These are phyloP conservation scores for Coranthus polyacanthus DNA, from an alignment of 2,797 vertebrate species.

Conservation along the genomic window DNA sequence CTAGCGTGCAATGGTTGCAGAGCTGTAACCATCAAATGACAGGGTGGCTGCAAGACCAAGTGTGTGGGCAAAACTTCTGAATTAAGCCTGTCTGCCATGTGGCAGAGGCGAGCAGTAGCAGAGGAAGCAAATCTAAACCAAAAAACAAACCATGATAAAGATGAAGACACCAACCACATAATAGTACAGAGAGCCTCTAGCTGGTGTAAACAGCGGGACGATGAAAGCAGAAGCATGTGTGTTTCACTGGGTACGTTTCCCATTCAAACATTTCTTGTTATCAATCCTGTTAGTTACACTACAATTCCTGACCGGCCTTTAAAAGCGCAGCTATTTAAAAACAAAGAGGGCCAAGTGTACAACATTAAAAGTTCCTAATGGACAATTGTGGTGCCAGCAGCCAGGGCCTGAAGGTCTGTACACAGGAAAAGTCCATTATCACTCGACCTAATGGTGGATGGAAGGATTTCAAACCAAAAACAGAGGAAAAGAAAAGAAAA, in stretches of 20 bases:
- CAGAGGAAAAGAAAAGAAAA: conserved; percentile 69
- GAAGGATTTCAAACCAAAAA: conserved; percentile 63
- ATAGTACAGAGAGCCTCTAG: conserved; percentile 45
- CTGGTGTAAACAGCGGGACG: conserved; percentile 56
- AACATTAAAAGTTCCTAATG: conserved; percentile 67
- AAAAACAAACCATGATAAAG: conserved; percentile 60
- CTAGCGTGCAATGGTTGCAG: conserved; percentile 11
- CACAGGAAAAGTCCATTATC: conserved; percentile 81
- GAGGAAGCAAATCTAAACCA: conserved; percentile 53
- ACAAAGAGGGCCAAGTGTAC: conserved; percentile 49
- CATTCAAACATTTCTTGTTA: conserved; percentile 31
- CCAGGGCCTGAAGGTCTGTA: conserved; percentile 48
- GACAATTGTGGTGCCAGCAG: conserved; percentile 59
- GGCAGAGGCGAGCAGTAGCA: conserved; percentile 74
- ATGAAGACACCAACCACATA: conserved; percentile 64
- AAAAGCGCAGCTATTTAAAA: conserved; percentile 58
- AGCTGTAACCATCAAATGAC: conserved; percentile 38
- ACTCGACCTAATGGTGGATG: conserved; percentile 73
- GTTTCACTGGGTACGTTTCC: conserved; percentile 10
- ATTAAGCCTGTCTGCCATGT: conserved; percentile 54
- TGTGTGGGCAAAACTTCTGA: conserved; percentile 60
- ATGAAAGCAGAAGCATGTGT: conserved; percentile 41
- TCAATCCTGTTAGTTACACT: not conserved
- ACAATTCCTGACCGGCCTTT: conserved; percentile 29
- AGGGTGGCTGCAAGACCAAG: conserved; percentile 41